These are phyloP conservation scores for Gracilinanus agilis DNA, from an alignment of 2,113 vertebrate genomes.

Conservation along the genomic window DNA sequence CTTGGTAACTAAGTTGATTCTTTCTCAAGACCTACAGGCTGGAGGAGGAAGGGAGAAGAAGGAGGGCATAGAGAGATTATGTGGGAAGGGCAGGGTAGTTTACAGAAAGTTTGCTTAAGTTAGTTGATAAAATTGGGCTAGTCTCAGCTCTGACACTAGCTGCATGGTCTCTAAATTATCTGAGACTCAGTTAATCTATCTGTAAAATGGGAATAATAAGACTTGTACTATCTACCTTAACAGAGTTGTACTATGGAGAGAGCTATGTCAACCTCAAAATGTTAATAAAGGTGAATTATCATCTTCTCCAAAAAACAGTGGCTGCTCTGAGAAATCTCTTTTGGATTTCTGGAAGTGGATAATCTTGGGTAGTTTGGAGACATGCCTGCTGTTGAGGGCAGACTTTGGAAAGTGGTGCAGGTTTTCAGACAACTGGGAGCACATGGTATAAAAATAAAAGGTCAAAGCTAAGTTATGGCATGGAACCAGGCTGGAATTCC, in stretches of 20 bases:
- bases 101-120: background rate
- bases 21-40: background rate
- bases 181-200: background rate
- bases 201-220: background rate
- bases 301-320: background rate
- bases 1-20: no score
- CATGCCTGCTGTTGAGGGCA: no score
- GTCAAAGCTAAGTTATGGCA: background rate
- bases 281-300: no score
- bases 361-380: no score
- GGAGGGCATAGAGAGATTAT: background rate
- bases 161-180: background rate
- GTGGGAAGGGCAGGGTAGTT: background rate
- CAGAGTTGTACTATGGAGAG: background rate
- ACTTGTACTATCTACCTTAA: no score
- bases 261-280: background rate
- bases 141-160: no score
- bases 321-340: background rate
- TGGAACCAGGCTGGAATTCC: background rate
- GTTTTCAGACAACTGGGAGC: no score
- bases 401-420: no score
- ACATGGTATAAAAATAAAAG: no score
- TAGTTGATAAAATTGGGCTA: background rate
- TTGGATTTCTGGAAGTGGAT: no score
- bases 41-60: background rate